phyloP scores from a whole-genome alignment of 2,113 vertebrate genomes.

The Epinephelus moara region DNA sequence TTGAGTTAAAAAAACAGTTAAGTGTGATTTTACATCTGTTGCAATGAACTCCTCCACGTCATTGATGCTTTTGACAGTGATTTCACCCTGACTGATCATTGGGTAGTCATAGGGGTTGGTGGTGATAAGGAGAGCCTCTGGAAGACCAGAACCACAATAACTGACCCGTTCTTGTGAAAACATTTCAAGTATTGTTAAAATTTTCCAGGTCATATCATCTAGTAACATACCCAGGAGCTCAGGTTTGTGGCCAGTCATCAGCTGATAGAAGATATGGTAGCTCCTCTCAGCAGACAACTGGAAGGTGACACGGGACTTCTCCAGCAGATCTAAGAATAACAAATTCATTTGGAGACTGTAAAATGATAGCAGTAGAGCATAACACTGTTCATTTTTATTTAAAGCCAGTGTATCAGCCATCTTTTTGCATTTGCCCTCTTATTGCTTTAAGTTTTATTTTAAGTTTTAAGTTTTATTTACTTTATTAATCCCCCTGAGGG shows the following conservation, averaged over 20 bases:
- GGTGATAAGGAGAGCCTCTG: slow-evolving; percentile 77
- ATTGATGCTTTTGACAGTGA: slow-evolving; percentile 78
- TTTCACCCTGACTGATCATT: slow-evolving; percentile 80
- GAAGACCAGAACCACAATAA: slow-evolving; percentile 12
- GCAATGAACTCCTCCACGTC: slow-evolving; percentile 73
- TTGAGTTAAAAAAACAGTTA: not conserved
- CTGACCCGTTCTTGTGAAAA: not conserved
- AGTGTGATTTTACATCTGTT: slow-evolving; percentile 70
- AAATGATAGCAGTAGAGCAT: no score
- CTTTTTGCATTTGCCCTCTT: not conserved
- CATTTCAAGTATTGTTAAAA: not conserved
- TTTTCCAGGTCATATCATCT: not conserved
- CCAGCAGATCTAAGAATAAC: slow-evolving; percentile 74
- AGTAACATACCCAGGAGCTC: slow-evolving; percentile 76
- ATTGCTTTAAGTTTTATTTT: no score
- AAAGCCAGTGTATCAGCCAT: not conserved
- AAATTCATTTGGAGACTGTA: not conserved
- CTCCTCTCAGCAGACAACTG: slow-evolving; percentile 84
- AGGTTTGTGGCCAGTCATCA: slow-evolving; percentile 82
- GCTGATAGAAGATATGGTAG: slow-evolving; percentile 86
- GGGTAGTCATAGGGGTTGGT: slow-evolving; percentile 75
- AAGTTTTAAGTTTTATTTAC: no score
- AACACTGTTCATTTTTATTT: not conserved
- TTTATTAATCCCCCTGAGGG: no score
- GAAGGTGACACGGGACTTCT: slow-evolving; percentile 79